phyloP scores from a whole-genome alignment of 2,888 invertebrate species.

The Callyntrura guangdongensis region DNA sequence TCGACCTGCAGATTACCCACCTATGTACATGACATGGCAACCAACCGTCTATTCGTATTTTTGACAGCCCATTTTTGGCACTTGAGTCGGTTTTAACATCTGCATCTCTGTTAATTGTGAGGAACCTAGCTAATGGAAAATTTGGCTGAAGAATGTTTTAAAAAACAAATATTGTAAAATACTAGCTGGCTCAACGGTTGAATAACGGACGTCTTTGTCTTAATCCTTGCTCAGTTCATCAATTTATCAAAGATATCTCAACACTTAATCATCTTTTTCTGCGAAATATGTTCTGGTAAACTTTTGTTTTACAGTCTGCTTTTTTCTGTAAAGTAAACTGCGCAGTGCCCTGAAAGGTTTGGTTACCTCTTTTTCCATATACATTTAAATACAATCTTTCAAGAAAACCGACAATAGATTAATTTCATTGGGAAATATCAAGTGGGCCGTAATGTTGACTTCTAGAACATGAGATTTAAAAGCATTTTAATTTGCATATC shows the following conservation, averaged over 20 bases:
- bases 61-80: conserved; percentile 68
- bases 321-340: not conserved
- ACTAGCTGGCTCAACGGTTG: conserved; percentile 44
- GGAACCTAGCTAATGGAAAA: conserved; percentile 13
- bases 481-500: not conserved
- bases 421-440: not conserved
- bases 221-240: conserved; percentile 32
- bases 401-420: not conserved
- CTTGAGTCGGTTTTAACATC: conserved; percentile 36
- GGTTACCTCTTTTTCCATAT: not conserved
- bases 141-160: conserved; percentile 10
- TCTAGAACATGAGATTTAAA: not conserved
- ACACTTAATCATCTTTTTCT: conserved; percentile 75
- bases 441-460: not conserved
- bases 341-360: not conserved
- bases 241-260: conserved; percentile 77
- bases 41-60: conserved; percentile 3
- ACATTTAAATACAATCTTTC: no score
- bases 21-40: conserved; percentile 12
- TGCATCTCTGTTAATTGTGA: conserved; percentile 36
- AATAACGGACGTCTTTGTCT: conserved; percentile 46
- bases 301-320: conserved; percentile 6
- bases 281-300: conserved; percentile 28
- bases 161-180: not conserved
- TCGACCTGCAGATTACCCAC: conserved; percentile 5